phyloP scores from a whole-genome alignment of 2,797 vertebrate species.

The Picus viridis region DNA sequence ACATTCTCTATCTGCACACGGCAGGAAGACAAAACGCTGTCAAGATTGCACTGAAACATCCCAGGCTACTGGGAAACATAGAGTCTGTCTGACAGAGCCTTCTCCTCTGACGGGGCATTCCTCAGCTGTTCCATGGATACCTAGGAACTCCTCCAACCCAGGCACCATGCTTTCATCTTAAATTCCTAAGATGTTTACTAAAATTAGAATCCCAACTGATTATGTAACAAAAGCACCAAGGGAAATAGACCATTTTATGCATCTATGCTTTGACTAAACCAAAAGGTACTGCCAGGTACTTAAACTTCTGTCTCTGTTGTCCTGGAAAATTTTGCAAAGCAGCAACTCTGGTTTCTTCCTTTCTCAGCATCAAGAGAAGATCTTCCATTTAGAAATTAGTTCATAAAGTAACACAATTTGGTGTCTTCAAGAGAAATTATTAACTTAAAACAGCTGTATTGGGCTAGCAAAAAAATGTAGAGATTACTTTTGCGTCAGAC shows the following conservation, averaged over 20 bases:
- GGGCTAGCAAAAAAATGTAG: neutral
- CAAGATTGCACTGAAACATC: neutral
- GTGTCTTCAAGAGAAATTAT: neutral
- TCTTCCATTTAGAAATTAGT: neutral
- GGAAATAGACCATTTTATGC: neutral
- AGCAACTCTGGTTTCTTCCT: neutral
- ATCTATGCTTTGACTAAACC: neutral
- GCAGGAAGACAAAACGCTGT: slow-evolving; percentile 52
- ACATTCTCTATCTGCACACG: slow-evolving; percentile 48
- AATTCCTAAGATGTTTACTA: neutral
- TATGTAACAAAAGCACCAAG: neutral
- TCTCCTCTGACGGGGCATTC: neutral
- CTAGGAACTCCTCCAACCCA: neutral
- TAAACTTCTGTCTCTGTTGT: neutral
- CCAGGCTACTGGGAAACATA: neutral
- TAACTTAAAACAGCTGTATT: neutral
- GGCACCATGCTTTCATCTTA: neutral
- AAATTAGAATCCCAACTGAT: neutral
- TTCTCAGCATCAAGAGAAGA: neutral
- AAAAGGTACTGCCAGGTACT: neutral
- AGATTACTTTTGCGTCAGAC: neutral
- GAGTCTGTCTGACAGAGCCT: neutral
- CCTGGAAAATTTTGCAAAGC: neutral
- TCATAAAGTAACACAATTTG: neutral
- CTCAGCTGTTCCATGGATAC: neutral